These are phyloP conservation scores for Melipona beecheii DNA, from an alignment of 2,888 invertebrate genomes.

Conservation along the genomic window DNA sequence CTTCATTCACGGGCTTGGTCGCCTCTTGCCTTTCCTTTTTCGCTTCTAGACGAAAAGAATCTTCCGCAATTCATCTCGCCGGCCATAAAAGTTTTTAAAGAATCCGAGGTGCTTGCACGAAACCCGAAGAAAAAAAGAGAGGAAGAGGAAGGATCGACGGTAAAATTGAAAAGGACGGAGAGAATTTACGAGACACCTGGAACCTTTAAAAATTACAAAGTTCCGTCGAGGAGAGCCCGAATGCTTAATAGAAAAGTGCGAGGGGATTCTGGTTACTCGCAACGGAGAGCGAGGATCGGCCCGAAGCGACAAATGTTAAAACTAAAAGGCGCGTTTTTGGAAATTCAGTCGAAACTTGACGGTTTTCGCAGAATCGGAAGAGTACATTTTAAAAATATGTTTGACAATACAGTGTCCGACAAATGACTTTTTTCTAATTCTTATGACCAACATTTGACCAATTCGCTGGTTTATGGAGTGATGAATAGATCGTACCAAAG, in stretches of 20 bases:
- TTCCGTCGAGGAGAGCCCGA: neutral
- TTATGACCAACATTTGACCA: too few species aligned
- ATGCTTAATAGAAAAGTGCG: neutral
- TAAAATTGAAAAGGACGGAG: constrained; percentile 1
- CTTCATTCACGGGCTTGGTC: constrained; percentile 42
- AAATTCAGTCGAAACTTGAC: neutral
- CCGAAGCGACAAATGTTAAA: too few species aligned
- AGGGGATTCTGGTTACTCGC: neutral
- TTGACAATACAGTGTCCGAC: too few species aligned
- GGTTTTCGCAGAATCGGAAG: too few species aligned
- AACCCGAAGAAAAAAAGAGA: neutral
- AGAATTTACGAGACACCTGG: neutral
- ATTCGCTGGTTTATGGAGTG: too few species aligned
- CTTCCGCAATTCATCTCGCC: constrained; percentile 42
- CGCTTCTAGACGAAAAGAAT: constrained; percentile 33
- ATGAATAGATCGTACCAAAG: too few species aligned
- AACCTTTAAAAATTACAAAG: neutral
- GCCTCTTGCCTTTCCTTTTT: constrained; percentile 34
- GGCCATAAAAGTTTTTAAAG: constrained; percentile 71
- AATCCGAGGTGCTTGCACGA: constrained; percentile 51
- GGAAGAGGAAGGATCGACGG: neutral
- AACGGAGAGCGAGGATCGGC: neutral
- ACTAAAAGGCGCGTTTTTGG: neutral
- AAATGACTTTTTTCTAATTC: too few species aligned
- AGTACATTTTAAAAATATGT: too few species aligned